Evolutionary conservation across 2,888 invertebrate genomes (phyloP), one percentile per base, ranked within the genome.

Genomic region (Chaetogeoica ovagalla): DNA sequence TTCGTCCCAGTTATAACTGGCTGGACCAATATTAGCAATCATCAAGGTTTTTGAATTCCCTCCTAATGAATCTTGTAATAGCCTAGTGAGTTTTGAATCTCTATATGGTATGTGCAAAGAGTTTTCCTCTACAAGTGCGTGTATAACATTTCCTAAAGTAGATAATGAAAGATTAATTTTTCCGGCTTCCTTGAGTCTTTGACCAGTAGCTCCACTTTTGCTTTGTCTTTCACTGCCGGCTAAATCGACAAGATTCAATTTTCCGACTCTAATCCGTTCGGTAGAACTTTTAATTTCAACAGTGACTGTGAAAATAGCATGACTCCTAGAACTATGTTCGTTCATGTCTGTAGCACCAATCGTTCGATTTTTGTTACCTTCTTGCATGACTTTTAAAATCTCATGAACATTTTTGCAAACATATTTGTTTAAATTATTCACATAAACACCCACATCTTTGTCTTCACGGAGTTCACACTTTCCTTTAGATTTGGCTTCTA

Each of bases 21-120:
- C 98, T 43, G 99, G 99, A 0, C 98, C 98, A 85, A 99, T 94
- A 87, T 98, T 98, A 15, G 99, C 99, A 77, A 99, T 95, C 98
- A 99, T 99, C 79, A 99, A 95, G 1, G 99, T 99, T 87, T 97
- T 97, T 66, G 98, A 96, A 89, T 98, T 98, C 15, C 99, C 99
- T 81, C 99, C 99, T 68, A 99, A 89, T 0, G 98, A 98, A 88
- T 99, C 98, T 86, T 98, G 98, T 82, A 99, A 89, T 79, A 99
- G 89, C 75, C 98, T 90, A 13, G 99, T 99, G 81, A 99, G 88
- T 88, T 98, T 98, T 6, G 98, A 98, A 87, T 98, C 98, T 86
- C 98, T 89, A 88, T 99, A 99, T 2, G 98, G 98, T 84, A 99
- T 94, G 86, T 98, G 98, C 0, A 95, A 93, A 79, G 95, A 95